Percentiles rank a stretch among this genome's conserved stretches.
Conservation (phyloP, 2,797 vertebrate species). For the Xenopus petersii region DNA sequence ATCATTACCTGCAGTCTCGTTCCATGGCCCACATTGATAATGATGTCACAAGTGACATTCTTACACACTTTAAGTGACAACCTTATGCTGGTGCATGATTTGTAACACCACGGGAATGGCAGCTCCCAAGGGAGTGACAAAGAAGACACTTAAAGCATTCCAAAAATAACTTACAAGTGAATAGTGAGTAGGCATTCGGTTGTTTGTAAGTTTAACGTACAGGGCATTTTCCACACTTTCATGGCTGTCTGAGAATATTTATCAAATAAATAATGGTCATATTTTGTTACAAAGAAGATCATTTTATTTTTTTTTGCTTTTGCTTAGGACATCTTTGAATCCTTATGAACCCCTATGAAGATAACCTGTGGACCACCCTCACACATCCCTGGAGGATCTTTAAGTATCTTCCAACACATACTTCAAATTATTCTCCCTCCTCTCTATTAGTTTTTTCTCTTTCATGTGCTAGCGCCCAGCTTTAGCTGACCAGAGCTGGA, state of each 20-base stretch:
- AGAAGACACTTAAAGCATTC: constrained; percentile 34
- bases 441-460: not conserved
- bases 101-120: constrained; percentile 29
- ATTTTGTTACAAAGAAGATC: no score
- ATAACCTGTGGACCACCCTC: constrained; percentile 8
- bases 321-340: no score
- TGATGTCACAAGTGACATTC: constrained; percentile 30
- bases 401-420: constrained; percentile 10
- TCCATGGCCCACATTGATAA: constrained; percentile 19
- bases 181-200: not conserved
- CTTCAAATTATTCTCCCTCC: constrained; percentile 10
- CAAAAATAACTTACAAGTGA: constrained; percentile 28
- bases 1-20: constrained; percentile 8
- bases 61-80: constrained; percentile 28
- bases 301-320: no score
- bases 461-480: not conserved
- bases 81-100: constrained; percentile 41
- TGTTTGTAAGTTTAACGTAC: not conserved
- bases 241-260: no score
- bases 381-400: constrained; percentile 14
- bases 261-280: no score
- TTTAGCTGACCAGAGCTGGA: not conserved
- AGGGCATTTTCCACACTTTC: not conserved
- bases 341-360: constrained; percentile 25
- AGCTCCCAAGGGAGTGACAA: constrained; percentile 30